These are phyloP conservation scores for Heliconius hortense DNA, from an alignment of 2,888 invertebrate species.

Conservation along the genomic window DNA sequence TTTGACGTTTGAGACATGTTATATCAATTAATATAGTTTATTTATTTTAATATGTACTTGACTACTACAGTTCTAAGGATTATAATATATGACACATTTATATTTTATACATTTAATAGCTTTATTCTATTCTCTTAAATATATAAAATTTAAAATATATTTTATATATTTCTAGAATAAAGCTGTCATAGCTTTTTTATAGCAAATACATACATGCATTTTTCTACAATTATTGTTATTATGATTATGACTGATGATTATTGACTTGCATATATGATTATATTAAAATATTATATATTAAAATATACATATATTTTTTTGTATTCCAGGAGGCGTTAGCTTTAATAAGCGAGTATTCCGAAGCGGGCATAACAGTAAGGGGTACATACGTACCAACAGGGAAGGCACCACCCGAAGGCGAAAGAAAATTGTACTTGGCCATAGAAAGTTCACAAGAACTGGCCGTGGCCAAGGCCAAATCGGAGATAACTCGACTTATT, in stretches of 20 bases:
- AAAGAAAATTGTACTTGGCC: slow-evolving; percentile 97
- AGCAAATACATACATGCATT: neutral
- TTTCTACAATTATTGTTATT: neutral
- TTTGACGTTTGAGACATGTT: neutral
- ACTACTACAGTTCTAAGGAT: neutral
- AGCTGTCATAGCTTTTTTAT: too few species aligned
- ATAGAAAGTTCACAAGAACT: slow-evolving; percentile 99
- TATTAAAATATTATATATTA: neutral
- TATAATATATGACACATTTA: too few species aligned
- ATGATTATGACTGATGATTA: neutral
- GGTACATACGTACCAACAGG: slow-evolving; percentile 97
- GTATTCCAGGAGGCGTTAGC: slow-evolving; percentile 93
- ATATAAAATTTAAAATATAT: neutral
- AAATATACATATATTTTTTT: neutral
- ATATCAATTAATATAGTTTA: neutral
- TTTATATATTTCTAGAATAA: too few species aligned
- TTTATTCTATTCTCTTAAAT: neutral
- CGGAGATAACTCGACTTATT: slow-evolving; percentile 98
- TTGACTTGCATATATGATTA: neutral
- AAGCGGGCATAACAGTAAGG: slow-evolving; percentile 98
- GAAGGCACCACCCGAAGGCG: slow-evolving; percentile 94
- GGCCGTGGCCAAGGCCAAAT: slow-evolving; percentile 97
- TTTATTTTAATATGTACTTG: neutral
- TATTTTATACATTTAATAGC: neutral
- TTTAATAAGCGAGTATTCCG: slow-evolving; percentile 99